Conservation (phyloP, 2,888 invertebrate genomes). For the Tachina fera region DNA sequence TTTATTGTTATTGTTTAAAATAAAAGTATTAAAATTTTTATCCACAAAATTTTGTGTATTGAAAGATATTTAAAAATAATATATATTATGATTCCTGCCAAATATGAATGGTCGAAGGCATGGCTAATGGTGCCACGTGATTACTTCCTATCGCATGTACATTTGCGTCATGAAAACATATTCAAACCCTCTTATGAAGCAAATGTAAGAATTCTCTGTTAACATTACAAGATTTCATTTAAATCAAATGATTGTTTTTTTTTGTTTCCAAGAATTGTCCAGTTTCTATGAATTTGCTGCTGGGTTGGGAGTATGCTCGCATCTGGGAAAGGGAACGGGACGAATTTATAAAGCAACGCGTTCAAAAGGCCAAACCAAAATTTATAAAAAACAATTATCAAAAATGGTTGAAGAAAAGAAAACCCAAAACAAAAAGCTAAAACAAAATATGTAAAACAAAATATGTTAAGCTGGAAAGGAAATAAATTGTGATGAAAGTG, state of each 20-base stretch:
- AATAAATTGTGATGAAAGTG: background rate
- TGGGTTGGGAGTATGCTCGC: slow-evolving; percentile 76
- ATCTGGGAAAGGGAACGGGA: slow-evolving; percentile 75
- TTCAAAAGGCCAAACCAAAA: slow-evolving; percentile 68
- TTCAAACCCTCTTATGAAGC: slow-evolving; percentile 74
- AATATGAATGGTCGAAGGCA: slow-evolving; percentile 3
- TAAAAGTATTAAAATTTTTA: background rate
- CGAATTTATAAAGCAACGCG: slow-evolving; percentile 60
- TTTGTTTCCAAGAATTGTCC: slow-evolving; percentile 67
- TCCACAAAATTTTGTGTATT: background rate
- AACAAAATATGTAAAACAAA: background rate
- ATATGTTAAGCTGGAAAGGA: background rate
- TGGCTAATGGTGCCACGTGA: slow-evolving; percentile 65
- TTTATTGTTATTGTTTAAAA: background rate
- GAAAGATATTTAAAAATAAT: background rate
- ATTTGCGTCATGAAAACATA: slow-evolving; percentile 45
- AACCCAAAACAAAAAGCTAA: slow-evolving; percentile 16
- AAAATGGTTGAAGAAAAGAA: slow-evolving; percentile 75
- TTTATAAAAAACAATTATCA: slow-evolving; percentile 75
- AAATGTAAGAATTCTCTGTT: slow-evolving; percentile 71
- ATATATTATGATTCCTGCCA: background rate
- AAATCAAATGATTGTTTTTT: background rate
- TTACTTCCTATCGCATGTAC: slow-evolving; percentile 74
- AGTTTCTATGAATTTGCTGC: slow-evolving; percentile 71
- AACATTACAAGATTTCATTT: background rate